Evolutionary conservation across 1,140 invertebrate genomes (phyloP).

Genomic region (Drosophila tsacasi): DNA sequence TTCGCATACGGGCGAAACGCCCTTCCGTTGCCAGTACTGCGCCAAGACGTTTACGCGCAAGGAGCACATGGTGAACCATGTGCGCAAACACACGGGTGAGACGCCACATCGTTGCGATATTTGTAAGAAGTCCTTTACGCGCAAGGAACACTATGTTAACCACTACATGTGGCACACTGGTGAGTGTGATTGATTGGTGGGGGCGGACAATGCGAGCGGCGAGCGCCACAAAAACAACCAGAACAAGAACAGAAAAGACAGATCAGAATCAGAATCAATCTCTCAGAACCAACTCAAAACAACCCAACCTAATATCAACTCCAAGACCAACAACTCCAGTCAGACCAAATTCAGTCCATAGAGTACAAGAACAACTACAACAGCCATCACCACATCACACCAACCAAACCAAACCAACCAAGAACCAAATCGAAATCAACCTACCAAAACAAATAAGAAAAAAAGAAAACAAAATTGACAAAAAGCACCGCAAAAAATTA

Average conservation of each 20-base stretch:
- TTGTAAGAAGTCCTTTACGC: constrained; percentile 94
- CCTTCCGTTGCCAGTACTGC: constrained; percentile 91
- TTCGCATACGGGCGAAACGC: constrained; percentile 94
- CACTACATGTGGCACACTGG: constrained; percentile 93
- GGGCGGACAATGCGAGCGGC: constrained; percentile 85
- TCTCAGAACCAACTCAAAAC: constrained; percentile 14
- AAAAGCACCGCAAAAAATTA: constrained; percentile 61
- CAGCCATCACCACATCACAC: constrained; percentile 33
- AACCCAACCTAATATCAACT: constrained; percentile 18
- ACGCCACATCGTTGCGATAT: constrained; percentile 94
- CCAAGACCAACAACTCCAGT: constrained; percentile 43
- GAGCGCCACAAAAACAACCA: constrained; percentile 60
- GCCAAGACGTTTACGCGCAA: constrained; percentile 94
- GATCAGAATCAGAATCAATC: constrained; percentile 49
- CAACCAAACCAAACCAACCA: constrained; percentile 66
- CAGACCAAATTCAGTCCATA: constrained; percentile 44
- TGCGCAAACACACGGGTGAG: constrained; percentile 94
- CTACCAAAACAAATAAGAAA: constrained; percentile 47
- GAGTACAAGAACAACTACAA: constrained; percentile 64
- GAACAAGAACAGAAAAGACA: constrained; percentile 45
- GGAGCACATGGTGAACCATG: constrained; percentile 94
- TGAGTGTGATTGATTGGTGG: constrained; percentile 87
- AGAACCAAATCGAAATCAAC: constrained; percentile 54
- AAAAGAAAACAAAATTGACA: constrained; percentile 45
- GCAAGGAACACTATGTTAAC: constrained; percentile 93